Evolutionary conservation across 1,140 invertebrate genomes (phyloP).

Genomic region (Trichoplusia ni): DNA sequence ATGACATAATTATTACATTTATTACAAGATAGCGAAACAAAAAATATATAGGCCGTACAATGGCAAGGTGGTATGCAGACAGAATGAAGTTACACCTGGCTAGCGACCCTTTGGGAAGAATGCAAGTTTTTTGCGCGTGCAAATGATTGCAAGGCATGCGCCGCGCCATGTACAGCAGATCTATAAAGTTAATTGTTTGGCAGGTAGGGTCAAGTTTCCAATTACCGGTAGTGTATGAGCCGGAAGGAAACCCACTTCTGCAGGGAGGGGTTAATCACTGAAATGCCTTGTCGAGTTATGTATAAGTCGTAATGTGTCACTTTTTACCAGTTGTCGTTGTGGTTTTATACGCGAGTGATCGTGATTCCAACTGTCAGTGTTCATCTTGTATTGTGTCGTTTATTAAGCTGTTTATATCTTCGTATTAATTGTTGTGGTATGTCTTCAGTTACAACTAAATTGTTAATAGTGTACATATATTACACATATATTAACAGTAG

Average conservation of each 20-base stretch:
- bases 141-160: conserved; percentile 12
- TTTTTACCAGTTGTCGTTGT: conserved; percentile 16
- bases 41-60: conserved; percentile 17
- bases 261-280: not conserved
- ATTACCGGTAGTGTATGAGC: conserved; percentile 28
- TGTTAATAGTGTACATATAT: too few species aligned
- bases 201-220: conserved; percentile 14
- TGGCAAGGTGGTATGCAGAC: conserved; percentile 15
- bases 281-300: not conserved
- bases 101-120: conserved; percentile 26
- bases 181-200: conserved; percentile 14
- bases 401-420: not conserved
- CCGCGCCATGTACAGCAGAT: conserved; percentile 3
- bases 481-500: too few species aligned
- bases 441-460: too few species aligned
- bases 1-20: conserved; percentile 18
- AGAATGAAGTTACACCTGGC: conserved; percentile 24
- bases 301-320: not conserved
- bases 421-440: not conserved
- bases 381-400: not conserved
- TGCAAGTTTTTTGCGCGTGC: conserved; percentile 24
- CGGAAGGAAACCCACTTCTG: conserved; percentile 19
- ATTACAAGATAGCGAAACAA: conserved; percentile 1
- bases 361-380: not conserved
- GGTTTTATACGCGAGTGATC: conserved; percentile 4